A percentile compares a stretch with the other conserved stretches of the same genome.
Evolutionary conservation across 1,140 invertebrate species (phyloP).

Genomic region (Gonioctena quinquepunctata): DNA sequence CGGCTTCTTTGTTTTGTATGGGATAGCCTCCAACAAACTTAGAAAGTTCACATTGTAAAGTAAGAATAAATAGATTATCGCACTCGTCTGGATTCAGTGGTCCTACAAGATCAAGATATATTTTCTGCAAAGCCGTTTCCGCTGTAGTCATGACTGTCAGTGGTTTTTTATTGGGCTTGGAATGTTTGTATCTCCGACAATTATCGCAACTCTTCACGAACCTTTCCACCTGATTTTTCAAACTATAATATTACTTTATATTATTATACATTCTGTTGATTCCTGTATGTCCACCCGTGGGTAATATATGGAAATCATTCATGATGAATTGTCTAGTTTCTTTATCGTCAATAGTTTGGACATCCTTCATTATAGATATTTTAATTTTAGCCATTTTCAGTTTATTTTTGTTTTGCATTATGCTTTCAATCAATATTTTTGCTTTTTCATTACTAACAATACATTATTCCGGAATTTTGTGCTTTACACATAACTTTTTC

Average conservation of each 20-base stretch:
- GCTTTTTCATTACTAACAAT: too few relatives aligned
- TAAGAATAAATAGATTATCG: constrained; percentile 23
- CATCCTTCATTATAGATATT: neutral
- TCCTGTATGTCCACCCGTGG: constrained; percentile 40
- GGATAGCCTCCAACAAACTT: neutral
- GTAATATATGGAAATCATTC: constrained; percentile 41
- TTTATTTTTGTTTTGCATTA: constrained; percentile 18
- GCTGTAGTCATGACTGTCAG: constrained; percentile 28
- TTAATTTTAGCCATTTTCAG: neutral
- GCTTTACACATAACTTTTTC: too few relatives aligned
- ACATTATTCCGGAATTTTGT: too few relatives aligned
- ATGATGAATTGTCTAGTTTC: constrained; percentile 32
- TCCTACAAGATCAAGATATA: constrained; percentile 32
- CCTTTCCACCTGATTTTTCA: constrained; percentile 18
- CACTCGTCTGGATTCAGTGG: constrained; percentile 25
- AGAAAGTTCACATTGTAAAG: constrained; percentile 17
- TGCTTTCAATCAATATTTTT: too few relatives aligned
- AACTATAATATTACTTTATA: constrained; percentile 36
- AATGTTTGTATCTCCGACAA: constrained; percentile 30
- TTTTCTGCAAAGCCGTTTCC: constrained; percentile 27
- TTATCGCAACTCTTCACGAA: constrained; percentile 29
- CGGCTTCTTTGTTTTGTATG: constrained; percentile 26
- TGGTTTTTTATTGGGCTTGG: constrained; percentile 16
- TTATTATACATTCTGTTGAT: constrained; percentile 39
- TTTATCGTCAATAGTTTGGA: constrained; percentile 13